phyloP scores from a whole-genome alignment of 2,797 vertebrate species.

The Coranthus polyacanthus region DNA sequence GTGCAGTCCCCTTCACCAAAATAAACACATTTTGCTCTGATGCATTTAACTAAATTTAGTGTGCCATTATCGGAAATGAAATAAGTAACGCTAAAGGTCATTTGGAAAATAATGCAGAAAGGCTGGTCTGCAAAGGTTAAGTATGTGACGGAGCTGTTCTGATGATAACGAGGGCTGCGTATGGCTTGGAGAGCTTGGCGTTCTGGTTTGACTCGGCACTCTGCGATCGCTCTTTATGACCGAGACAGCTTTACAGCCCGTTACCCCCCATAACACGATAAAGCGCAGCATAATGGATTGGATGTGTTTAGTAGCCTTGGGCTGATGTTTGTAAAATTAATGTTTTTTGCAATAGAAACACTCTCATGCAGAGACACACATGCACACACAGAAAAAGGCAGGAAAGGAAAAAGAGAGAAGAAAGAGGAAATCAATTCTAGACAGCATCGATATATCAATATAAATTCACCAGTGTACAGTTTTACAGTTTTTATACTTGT shows the following conservation, averaged over 20 bases:
- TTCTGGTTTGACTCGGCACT: conserved; percentile 79
- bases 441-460: conserved; percentile 66
- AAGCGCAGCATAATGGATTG: conserved; percentile 86
- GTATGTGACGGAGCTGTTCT: conserved; percentile 84
- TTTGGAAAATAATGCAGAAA: conserved; percentile 86
- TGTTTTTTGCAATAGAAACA: conserved; percentile 83
- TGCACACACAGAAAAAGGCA: conserved; percentile 49
- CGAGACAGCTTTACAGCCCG: conserved; percentile 86
- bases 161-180: conserved; percentile 79
- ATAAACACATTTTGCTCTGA: conserved; percentile 83
- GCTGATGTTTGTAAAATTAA: conserved; percentile 87
- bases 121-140: conserved; percentile 86
- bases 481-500: conserved; percentile 67
- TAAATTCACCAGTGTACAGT: conserved; percentile 62
- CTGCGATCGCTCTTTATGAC: conserved; percentile 85
- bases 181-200: conserved; percentile 73
- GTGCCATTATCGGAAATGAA: conserved; percentile 85
- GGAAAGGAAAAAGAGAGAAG: conserved; percentile 38
- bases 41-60: conserved; percentile 84
- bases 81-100: conserved; percentile 86
- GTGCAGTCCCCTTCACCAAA: conserved; percentile 71
- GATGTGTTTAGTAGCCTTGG: conserved; percentile 86
- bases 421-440: conserved; percentile 63
- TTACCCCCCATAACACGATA: conserved; percentile 86
- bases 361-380: conserved; percentile 61